These are phyloP conservation scores for Scrobipalpa costella DNA, from an alignment of 2,888 invertebrate species.

Conservation along the genomic window DNA sequence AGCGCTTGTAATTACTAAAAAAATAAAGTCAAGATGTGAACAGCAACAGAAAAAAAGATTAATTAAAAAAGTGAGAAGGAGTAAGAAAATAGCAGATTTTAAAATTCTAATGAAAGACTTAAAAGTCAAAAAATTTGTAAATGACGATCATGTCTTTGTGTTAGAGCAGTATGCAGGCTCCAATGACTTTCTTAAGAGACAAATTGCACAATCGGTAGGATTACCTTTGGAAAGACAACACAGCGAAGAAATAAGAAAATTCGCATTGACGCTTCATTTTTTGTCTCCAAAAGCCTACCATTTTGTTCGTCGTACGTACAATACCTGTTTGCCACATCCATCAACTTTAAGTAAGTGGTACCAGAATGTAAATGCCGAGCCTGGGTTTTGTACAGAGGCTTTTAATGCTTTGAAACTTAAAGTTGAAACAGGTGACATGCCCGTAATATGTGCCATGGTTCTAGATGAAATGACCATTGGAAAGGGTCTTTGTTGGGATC, in stretches of 20 bases:
- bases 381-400: constrained; percentile 30
- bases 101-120: constrained; percentile 24
- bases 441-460: constrained; percentile 23
- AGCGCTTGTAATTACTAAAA: not conserved
- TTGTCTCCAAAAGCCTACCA: constrained; percentile 30
- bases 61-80: constrained; percentile 27
- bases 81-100: constrained; percentile 24
- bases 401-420: constrained; percentile 27
- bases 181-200: constrained; percentile 27
- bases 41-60: constrained; percentile 11
- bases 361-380: constrained; percentile 25
- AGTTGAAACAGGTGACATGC: not conserved
- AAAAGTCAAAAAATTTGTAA: constrained; percentile 20
- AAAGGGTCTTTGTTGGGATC: constrained; percentile 31
- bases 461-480: constrained; percentile 34
- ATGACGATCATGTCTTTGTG: constrained; percentile 20
- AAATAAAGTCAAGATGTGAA: not conserved
- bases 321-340: constrained; percentile 30
- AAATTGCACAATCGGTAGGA: constrained; percentile 25
- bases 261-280: constrained; percentile 27
- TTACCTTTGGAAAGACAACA: constrained; percentile 25
- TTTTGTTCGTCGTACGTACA: constrained; percentile 22
- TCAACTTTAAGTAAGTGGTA: constrained; percentile 29
- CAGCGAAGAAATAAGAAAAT: constrained; percentile 25
- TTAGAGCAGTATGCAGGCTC: constrained; percentile 25